Evolutionary conservation across 2,113 vertebrate species (phyloP), one percentile per base, ranked within the genome.

Genomic region (Macroglossus sobrinus): DNA sequence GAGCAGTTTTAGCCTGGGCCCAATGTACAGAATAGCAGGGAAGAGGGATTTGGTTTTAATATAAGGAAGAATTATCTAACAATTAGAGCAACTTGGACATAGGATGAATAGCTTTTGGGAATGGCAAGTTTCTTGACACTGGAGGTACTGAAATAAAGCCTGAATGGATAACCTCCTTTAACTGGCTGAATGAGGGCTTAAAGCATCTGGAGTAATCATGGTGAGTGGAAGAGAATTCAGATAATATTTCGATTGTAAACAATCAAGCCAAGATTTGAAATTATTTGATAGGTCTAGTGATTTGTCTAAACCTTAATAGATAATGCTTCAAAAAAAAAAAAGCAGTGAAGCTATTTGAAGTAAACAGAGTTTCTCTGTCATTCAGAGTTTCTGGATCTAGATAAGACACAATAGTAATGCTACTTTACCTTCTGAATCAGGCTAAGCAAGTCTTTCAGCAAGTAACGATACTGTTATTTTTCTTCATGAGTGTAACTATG

Each of bases 221-320:
- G 47, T 76, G 89, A 78, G 85, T 81, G 33, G 50, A 92, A 38
- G 40, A 88, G 84, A 95, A 91, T 88, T 97, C 89, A 95, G 91
- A 81, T 96, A 71, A 82, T 89, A 59, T 95, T 84, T 84, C 38
- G 22, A 86, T 40, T 40, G 45, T 96, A 55, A 92, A 95, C 69
- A 90, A 15, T 95, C 61, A 74, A 78, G n/a, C 74, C 76, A 72
- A 95, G 74, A 84, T 90, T 79, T 78, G 75, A 96, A 93, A 72
- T 81, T 38, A 91, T 97, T 91, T 85, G 81, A 14, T 74, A 74
- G 47, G 55, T 68, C 47, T 87, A 88, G 40, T 50, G 59, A 59
- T 61, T 87, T 38, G 50, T 72, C 50, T 90, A 84, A 91, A 87
- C 59, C 84, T 95, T 75, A 95, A 74, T 84, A 81, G 72, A 38